These are phyloP conservation scores for Epinotia brunnichana DNA, from an alignment of 2,888 invertebrate species.

Conservation along the genomic window DNA sequence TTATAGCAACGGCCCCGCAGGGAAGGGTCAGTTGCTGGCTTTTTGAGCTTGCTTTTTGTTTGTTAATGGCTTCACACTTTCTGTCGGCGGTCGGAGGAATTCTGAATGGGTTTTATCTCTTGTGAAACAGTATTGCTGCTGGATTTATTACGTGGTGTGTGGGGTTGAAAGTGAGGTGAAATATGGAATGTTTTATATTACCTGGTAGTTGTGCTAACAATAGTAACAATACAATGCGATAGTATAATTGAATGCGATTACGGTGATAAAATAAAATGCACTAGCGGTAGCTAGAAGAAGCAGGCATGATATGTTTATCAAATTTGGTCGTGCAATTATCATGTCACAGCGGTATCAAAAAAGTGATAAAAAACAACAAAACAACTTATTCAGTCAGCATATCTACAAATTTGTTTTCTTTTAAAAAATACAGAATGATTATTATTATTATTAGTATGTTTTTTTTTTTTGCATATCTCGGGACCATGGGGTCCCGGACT, in stretches of 20 bases:
- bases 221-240: background rate
- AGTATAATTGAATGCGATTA: background rate
- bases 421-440: background rate
- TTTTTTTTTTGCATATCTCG: too few relatives aligned
- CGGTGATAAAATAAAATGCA: background rate
- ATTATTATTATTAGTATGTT: too few relatives aligned
- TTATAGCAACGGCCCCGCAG: conserved; percentile 62
- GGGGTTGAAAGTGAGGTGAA: background rate
- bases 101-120: conserved; percentile 38
- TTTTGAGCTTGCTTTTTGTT: conserved; percentile 46
- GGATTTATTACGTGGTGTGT: conserved; percentile 24
- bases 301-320: too few relatives aligned
- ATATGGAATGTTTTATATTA: background rate
- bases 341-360: too few relatives aligned
- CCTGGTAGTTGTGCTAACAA: background rate
- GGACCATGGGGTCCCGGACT: too few relatives aligned
- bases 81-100: conserved; percentile 27
- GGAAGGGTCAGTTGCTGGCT: conserved; percentile 55
- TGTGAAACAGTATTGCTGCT: conserved; percentile 28
- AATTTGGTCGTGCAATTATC: too few relatives aligned
- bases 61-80: conserved; percentile 43
- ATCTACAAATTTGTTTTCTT: too few relatives aligned
- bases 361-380: background rate
- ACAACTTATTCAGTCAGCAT: background rate
- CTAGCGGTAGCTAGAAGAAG: too few relatives aligned